Conservation (phyloP, 2,113 vertebrate species). For the Noctilio leporinus region DNA sequence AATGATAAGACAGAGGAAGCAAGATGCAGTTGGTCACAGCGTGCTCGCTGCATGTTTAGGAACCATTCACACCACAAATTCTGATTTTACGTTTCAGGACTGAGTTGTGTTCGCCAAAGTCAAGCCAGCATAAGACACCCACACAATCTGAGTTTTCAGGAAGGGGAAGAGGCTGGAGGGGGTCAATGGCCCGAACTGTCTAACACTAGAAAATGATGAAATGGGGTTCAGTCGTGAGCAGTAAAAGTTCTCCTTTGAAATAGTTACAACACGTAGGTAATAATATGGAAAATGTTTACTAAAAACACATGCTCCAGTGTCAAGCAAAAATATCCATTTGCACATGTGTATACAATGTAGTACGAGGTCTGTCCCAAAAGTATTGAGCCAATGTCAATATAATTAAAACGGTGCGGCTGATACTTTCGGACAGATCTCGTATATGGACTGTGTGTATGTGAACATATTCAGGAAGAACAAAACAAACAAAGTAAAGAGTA, state of each 20-base stretch:
- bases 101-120: background rate
- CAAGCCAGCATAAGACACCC: background rate
- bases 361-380: too few species aligned
- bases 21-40: background rate
- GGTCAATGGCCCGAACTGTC: background rate
- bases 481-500: background rate
- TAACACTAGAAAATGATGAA: background rate
- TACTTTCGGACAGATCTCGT: too few species aligned
- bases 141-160: too few species aligned
- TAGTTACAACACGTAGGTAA: background rate
- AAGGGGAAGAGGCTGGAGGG: too few species aligned
- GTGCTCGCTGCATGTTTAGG: too few species aligned
- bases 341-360: background rate
- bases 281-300: background rate
- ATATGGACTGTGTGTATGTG: background rate
- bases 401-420: too few species aligned
- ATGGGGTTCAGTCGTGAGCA: too few species aligned
- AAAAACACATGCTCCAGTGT: background rate
- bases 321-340: background rate
- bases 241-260: too few species aligned
- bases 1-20: too few species aligned
- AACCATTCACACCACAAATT: background rate
- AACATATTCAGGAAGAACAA: background rate
- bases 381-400: too few species aligned
- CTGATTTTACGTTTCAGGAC: background rate